Base-by-base conservation (phyloP, 1,140 invertebrate species). In the Dendrolimus punctatus region DNA sequence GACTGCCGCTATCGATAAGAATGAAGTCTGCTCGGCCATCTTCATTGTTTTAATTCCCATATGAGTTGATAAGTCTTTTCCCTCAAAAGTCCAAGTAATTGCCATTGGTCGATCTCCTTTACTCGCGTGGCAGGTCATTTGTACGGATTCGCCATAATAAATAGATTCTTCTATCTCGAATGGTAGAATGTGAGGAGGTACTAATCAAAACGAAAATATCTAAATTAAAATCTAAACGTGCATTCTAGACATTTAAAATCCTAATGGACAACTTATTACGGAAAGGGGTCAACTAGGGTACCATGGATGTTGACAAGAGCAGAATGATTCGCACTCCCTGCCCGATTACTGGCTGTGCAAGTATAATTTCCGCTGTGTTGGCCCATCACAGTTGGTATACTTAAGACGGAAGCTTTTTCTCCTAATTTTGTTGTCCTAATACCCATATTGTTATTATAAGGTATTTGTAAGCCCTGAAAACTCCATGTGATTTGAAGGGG, bases 321-420 rank as follows among this genome's bases (percentile, higher is more conserved):
- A 8, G 92, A 91, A 73, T 92, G 91, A 57, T 90, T 90, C 39
- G 90, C 89, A 10, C 88, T 89, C 46, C 93, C 93, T 41, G 92
- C 93, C 46, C 81, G 83, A 80, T 96, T 97, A 62, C 90, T 91
- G 9, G 94, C 95, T 23, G 89, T 89, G 71, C 94, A 95, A 23
- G 92, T 94, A 66, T 94, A 95, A 74, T 94, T 93, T 43, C 94
- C 94, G 61, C 90, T 91, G 80, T 94, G 92, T 57, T 90, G 88
- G 53, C 92, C 91, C 70, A 90, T 90, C 4, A 93, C 92, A 8
- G 92, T 91, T 60, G 94, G 92, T 58, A 95, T 94, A 23, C 91
- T 92, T 53, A 95, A 83, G 38, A 93, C 91, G 65, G 92, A 95
- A 64, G 93, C 88, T 82, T 92, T 90, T 85, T 95, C 91, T 87